Conservation (phyloP, 2,888 invertebrate species). For the Protodeltote pygarga region DNA sequence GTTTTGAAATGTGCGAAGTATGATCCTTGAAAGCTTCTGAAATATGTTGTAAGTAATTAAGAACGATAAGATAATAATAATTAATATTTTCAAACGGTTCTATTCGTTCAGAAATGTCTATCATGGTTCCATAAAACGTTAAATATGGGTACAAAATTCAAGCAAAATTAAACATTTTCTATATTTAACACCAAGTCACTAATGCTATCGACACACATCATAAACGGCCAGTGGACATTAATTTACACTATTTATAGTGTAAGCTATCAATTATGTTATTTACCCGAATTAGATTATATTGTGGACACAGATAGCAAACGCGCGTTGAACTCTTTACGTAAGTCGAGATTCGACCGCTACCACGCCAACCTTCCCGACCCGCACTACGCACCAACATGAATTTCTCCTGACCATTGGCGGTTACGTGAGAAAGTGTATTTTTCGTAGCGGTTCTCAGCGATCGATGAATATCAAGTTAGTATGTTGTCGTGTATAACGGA, state of each 20-base stretch:
- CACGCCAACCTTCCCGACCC: slow-evolving; percentile 21
- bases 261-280: slow-evolving; percentile 56
- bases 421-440: background rate
- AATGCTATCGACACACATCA: slow-evolving; percentile 17
- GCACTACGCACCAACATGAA: slow-evolving; percentile 10
- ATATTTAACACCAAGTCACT: slow-evolving; percentile 1
- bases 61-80: too few relatives aligned
- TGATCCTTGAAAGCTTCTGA: too few relatives aligned
- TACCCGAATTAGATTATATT: slow-evolving; percentile 57
- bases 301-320: slow-evolving; percentile 57
- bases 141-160: background rate
- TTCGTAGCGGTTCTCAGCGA: background rate
- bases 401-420: slow-evolving; percentile 31
- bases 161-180: slow-evolving; percentile 1
- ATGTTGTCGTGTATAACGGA: slow-evolving; percentile 40
- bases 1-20: too few relatives aligned
- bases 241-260: slow-evolving; percentile 47
- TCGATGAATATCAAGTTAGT: slow-evolving; percentile 34
- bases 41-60: too few relatives aligned
- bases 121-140: too few relatives aligned
- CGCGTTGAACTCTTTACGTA: slow-evolving; percentile 82
- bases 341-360: slow-evolving; percentile 58
- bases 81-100: too few relatives aligned
- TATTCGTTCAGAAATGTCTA: too few relatives aligned
- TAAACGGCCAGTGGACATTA: slow-evolving; percentile 38